phyloP scores from a whole-genome alignment of 2,888 invertebrate species.

The Oscheius sp. region DNA sequence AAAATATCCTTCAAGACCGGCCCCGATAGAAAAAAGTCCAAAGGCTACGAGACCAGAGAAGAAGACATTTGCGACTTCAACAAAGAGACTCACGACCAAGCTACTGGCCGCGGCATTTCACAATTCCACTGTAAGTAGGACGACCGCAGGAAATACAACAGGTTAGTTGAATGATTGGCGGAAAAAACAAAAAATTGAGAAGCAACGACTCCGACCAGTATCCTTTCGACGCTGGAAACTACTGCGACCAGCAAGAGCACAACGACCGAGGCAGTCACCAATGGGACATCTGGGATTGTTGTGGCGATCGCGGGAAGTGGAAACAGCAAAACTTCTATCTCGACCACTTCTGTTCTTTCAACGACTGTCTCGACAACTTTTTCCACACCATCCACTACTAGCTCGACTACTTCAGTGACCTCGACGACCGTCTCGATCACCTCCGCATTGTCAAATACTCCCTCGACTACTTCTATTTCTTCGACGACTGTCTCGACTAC shows the following conservation, averaged over 20 bases:
- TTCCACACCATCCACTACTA: background rate
- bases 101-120: background rate
- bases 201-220: too few relatives aligned
- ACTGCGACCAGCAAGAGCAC: background rate
- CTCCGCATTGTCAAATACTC: background rate
- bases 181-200: too few relatives aligned
- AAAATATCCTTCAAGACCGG: background rate
- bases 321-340: too few relatives aligned
- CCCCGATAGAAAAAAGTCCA: too few relatives aligned
- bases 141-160: background rate
- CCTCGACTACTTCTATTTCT: too few relatives aligned
- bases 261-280: background rate
- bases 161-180: too few relatives aligned
- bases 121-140: background rate
- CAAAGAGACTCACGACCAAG: background rate
- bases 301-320: background rate
- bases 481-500: too few relatives aligned
- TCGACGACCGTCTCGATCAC: background rate
- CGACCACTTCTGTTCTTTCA: background rate
- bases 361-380: background rate
- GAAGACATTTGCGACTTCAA: background rate
- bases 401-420: background rate
- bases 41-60: too few relatives aligned
- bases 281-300: background rate
- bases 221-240: background rate